Evolutionary conservation across 2,888 invertebrate species (phyloP).

Genomic region (Spodoptera exigua): DNA sequence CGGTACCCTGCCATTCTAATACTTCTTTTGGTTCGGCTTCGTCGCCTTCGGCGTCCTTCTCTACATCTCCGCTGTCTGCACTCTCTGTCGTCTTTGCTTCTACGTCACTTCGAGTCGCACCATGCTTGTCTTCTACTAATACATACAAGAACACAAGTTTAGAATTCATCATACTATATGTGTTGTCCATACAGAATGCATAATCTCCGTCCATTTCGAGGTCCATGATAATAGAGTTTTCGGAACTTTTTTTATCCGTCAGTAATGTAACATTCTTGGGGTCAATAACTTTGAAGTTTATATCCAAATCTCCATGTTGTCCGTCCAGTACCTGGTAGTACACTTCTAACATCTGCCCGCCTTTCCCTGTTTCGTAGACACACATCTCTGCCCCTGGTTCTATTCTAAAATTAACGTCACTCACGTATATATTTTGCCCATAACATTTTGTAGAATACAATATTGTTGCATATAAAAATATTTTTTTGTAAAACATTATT

Average conservation of each 20-base stretch:
- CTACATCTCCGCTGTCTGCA: constrained; percentile 67
- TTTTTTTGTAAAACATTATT: constrained; percentile 35
- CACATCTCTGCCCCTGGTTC: constrained; percentile 79
- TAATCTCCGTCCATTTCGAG: constrained; percentile 92
- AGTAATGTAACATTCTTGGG: constrained; percentile 90
- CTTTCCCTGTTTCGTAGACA: constrained; percentile 76
- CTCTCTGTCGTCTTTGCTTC: constrained; percentile 63
- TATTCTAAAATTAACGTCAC: constrained; percentile 78
- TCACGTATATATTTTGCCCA: constrained; percentile 69
- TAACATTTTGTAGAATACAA: constrained; percentile 52
- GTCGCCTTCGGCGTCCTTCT: constrained; percentile 55
- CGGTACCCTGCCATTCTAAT: constrained; percentile 75
- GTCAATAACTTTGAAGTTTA: constrained; percentile 92
- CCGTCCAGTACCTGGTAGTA: constrained; percentile 92
- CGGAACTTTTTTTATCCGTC: constrained; percentile 91
- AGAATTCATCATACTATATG: constrained; percentile 93
- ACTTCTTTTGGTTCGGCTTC: constrained; percentile 75
- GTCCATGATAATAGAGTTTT: constrained; percentile 91
- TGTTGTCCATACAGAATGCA: constrained; percentile 96
- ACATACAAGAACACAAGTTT: constrained; percentile 95
- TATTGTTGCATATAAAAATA: constrained; percentile 52
- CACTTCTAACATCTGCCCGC: constrained; percentile 79
- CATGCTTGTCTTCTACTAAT: constrained; percentile 90
- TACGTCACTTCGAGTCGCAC: constrained; percentile 66
- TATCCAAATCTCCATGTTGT: constrained; percentile 95